These are phyloP conservation scores for Diplodus puntazzo DNA, from an alignment of 2,797 vertebrate species.

Conservation along the genomic window DNA sequence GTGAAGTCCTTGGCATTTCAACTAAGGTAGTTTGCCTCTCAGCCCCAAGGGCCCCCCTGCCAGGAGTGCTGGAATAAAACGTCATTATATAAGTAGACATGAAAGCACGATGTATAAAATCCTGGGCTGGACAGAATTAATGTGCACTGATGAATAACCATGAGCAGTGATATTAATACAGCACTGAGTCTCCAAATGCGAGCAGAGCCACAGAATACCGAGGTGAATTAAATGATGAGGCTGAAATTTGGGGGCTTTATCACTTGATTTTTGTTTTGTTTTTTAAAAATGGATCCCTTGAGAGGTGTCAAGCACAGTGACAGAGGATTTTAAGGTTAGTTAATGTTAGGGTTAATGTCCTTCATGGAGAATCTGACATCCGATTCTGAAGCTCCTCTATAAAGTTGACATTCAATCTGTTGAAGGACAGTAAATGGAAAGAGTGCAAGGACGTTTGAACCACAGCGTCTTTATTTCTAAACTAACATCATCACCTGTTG, in stretches of 20 bases:
- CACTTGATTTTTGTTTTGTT: constrained; percentile 13
- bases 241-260: not conserved
- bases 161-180: constrained; percentile 59
- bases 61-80: constrained; percentile 45
- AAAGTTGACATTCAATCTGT: constrained; percentile 47
- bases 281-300: not conserved
- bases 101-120: constrained; percentile 53
- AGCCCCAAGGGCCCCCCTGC: constrained; percentile 39
- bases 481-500: constrained; percentile 52
- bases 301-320: not conserved
- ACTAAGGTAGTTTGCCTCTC: constrained; percentile 43
- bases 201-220: constrained; percentile 34
- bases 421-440: constrained; percentile 30
- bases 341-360: constrained; percentile 18
- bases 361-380: constrained; percentile 13
- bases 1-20: constrained; percentile 49
- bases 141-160: constrained; percentile 70
- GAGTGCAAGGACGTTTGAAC: constrained; percentile 18
- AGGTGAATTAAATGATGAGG: constrained; percentile 38
- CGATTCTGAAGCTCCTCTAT: constrained; percentile 26
- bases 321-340: not conserved
- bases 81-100: constrained; percentile 61
- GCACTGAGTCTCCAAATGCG: constrained; percentile 37
- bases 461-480: constrained; percentile 46
- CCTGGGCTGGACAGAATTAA: constrained; percentile 52